Evolutionary conservation across 1,140 invertebrate species (phyloP).

Genomic region (Dolichoris vasculosae): DNA sequence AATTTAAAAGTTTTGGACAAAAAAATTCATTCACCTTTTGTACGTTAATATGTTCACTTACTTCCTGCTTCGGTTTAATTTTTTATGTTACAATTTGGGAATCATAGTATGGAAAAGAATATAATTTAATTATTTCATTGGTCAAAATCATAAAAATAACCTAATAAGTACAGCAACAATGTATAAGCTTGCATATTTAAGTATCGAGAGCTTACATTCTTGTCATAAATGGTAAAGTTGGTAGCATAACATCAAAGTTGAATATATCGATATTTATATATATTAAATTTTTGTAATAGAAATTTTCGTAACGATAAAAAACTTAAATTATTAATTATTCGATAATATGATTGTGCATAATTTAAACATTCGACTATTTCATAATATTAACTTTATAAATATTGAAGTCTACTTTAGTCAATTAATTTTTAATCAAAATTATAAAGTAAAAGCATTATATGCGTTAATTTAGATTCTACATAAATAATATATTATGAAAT

Average conservation of each 20-base stretch:
- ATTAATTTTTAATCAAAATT: conserved; percentile 39
- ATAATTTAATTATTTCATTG: too few species aligned
- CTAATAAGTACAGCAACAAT: not conserved
- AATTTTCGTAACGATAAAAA: too few species aligned
- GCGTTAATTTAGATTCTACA: too few species aligned
- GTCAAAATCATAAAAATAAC: too few species aligned
- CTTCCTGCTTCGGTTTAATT: not conserved
- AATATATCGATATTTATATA: not conserved
- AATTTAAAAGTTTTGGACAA: too few species aligned
- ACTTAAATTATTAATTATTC: not conserved
- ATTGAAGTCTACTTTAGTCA: not conserved
- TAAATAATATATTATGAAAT: too few species aligned
- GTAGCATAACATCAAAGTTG: not conserved
- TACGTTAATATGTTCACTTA: not conserved
- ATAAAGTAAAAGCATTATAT: not conserved
- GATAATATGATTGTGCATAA: not conserved
- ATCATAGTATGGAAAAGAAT: not conserved
- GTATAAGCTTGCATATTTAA: not conserved
- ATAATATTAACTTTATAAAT: conserved; percentile 19
- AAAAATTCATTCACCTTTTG: too few species aligned
- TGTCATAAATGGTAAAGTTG: not conserved
- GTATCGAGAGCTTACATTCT: not conserved
- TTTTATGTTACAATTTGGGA: not conserved
- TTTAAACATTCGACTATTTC: not conserved
- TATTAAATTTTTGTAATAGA: too few species aligned